Percentiles rank a stretch among this genome's conserved stretches.
Evolutionary conservation across 2,113 vertebrate genomes (phyloP).

Genomic region (Alligator sinensis): DNA sequence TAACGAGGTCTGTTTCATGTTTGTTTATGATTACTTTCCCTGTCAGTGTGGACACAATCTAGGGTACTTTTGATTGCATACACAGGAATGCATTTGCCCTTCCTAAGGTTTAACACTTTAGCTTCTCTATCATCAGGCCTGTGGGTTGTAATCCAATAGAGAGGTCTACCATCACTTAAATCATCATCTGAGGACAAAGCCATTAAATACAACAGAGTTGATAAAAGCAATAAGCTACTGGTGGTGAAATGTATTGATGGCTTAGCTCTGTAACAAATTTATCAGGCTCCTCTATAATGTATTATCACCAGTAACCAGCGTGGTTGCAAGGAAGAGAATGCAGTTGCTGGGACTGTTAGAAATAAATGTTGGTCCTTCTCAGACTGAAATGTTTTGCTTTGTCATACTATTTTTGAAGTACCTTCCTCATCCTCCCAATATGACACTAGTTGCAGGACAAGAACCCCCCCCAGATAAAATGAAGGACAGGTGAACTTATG

Average conservation of each 20-base stretch:
- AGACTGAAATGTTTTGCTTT: background rate
- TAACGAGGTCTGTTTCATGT: background rate
- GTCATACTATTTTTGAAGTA: background rate
- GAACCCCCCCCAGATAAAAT: background rate
- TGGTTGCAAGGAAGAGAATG: slow-evolving; percentile 12
- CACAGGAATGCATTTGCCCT: background rate
- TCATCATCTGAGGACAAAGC: slow-evolving; percentile 29
- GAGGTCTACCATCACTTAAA: slow-evolving; percentile 22
- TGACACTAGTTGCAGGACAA: background rate
- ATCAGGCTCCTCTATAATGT: background rate
- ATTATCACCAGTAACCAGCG: background rate
- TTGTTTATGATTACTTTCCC: slow-evolving; percentile 32
- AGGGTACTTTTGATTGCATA: background rate
- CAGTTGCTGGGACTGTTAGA: background rate
- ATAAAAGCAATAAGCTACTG: slow-evolving; percentile 16
- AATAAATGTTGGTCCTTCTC: background rate
- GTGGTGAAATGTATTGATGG: slow-evolving; percentile 24
- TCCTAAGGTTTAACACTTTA: slow-evolving; percentile 15
- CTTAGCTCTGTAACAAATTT: slow-evolving; percentile 26
- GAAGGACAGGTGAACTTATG: background rate
- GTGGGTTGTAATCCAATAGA: slow-evolving; percentile 24
- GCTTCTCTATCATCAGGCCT: background rate
- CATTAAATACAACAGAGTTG: slow-evolving; percentile 30
- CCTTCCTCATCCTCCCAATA: slow-evolving; percentile 21
- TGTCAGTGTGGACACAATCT: background rate